These are phyloP conservation scores for Axis porcinus DNA, from an alignment of 2,113 vertebrate species.

Conservation along the genomic window DNA sequence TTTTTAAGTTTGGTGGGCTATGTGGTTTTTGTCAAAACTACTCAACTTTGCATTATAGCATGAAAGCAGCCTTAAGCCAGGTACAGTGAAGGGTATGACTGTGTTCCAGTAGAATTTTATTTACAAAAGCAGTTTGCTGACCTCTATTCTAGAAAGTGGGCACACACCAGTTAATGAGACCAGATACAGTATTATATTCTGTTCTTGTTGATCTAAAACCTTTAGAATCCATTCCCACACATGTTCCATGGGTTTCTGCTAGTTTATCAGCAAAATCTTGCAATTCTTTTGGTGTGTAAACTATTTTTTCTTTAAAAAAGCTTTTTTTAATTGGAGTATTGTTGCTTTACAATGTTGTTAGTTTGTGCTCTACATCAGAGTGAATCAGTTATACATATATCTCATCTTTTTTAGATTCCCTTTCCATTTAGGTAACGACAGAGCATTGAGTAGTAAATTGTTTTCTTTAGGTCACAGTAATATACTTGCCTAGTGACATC, in stretches of 20 bases:
- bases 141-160: neutral
- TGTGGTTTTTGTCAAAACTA: neutral
- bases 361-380: neutral
- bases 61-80: neutral
- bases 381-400: neutral
- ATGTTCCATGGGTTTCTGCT: neutral
- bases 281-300: neutral
- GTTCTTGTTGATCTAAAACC: neutral
- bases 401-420: neutral
- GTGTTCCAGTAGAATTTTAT: neutral
- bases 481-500: neutral
- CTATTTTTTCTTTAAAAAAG: neutral
- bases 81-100: neutral
- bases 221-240: neutral
- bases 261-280: neutral
- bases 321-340: neutral
- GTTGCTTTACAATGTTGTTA: neutral
- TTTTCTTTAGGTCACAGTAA: neutral
- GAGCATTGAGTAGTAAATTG: neutral
- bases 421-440: neutral
- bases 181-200: neutral
- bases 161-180: neutral
- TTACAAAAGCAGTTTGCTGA: neutral
- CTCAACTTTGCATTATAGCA: neutral
- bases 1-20: neutral